Evolutionary conservation across 1,140 invertebrate genomes (phyloP), one percentile per base, ranked within the genome.

Genomic region (Bilobella aurantiaca): DNA sequence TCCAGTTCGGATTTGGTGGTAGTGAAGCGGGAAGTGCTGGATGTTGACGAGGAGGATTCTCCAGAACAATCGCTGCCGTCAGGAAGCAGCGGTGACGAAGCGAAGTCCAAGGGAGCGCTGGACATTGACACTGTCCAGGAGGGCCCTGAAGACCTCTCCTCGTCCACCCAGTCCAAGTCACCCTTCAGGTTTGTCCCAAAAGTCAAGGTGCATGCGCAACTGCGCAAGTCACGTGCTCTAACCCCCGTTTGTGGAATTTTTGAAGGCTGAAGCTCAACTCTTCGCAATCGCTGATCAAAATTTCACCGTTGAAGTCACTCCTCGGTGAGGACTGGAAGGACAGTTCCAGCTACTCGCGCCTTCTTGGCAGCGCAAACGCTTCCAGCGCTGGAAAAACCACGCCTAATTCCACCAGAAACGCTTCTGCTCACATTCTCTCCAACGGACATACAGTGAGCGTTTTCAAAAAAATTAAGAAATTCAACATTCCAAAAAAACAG

Each of bases 221-320:
- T 30, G 14, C 3, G 23, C 5, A 59, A 59, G 3, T 14, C 23
- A 28, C n/a, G 8, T 5, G 5, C 25, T 56, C 12, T 14, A 31
- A 65, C 62, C 29, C 30, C 3, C 25, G 37, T 25, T 23, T 25
- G 59, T 1, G 63, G 42, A 27, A 47, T 63, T 58, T 46, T 30
- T 30, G 27, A 28, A 68, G 56, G n/a, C 61, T 57, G 28, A 63
- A 64, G 12, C 62, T 42, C n/a, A 69, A 63, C 37, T 68, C 68
- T 31, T 69, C 71, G 14, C 62, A 79, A 74, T 76, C 78, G 0
- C 65, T 84, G 64, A 86, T 86, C 69, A 86, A 90, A 77, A 86
- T 90, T 53, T 91, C 89, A 31, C 89, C 89, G 46, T 77, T 92
- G 59, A 90, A 91, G 74, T 89, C 87, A 62, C 77, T 92, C 49